Conservation (phyloP, 1,140 invertebrate species). For the Meloidogyne chitwoodi region DNA sequence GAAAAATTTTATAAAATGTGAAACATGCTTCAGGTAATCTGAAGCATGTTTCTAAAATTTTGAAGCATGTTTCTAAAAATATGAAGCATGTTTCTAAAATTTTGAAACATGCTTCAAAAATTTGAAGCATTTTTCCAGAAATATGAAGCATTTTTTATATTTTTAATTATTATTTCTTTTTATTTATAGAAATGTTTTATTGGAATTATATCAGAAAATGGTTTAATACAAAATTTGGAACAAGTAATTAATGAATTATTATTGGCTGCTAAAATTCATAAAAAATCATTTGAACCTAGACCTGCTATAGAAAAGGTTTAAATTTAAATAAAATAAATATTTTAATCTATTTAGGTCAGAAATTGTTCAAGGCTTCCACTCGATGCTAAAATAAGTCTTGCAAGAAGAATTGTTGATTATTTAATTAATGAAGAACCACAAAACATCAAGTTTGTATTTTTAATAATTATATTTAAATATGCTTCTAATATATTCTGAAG, state of each 20-base stretch:
- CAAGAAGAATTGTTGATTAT: constrained; percentile 14
- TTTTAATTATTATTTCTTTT: too few species aligned
- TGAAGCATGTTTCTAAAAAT: too few species aligned
- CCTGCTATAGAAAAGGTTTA: not conserved
- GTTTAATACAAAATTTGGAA: constrained; percentile 24
- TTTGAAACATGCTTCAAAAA: too few species aligned
- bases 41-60: too few species aligned
- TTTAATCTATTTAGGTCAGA: constrained; percentile 13
- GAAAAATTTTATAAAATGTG: too few species aligned
- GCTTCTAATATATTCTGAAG: too few species aligned
- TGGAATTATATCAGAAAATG: constrained; percentile 23
- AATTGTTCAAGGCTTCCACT: constrained; percentile 29
- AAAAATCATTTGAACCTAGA: constrained; percentile 24
- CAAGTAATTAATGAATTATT: constrained; percentile 24
- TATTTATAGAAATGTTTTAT: constrained; percentile 32
- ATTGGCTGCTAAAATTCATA: constrained; percentile 5
- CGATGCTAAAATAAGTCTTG: constrained; percentile 14
- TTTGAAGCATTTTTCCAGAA: too few species aligned
- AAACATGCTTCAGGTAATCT: not conserved
- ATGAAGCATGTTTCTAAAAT: too few species aligned
- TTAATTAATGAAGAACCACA: constrained; percentile 5
- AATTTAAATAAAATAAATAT: not conserved
- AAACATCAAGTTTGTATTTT: constrained; percentile 22
- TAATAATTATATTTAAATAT: too few species aligned
- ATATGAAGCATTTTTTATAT: too few species aligned